Evolutionary conservation across 1,140 invertebrate genomes (phyloP), one percentile per base, ranked within the genome.

Genomic region (Drosophila busckii): DNA sequence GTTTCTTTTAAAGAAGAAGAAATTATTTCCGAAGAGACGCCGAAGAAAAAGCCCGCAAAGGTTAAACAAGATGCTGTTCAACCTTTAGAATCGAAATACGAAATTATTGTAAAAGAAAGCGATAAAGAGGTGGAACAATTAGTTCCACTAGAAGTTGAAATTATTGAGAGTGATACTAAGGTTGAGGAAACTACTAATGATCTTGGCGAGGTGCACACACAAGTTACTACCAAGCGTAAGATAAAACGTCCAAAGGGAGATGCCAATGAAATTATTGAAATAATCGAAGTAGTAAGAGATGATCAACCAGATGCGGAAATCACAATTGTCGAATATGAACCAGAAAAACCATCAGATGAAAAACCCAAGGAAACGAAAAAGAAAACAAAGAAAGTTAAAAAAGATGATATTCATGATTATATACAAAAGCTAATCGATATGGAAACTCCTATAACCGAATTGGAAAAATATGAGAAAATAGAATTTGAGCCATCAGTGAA

Each of bases 191-290:
- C 54, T 3, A 67, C 42, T 5, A 82, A 84, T 15, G 58, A 58
- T 34, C 61, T 86, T 38, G 82, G 86, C 16, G 54, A 85, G 53
- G 26, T 68, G 10, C 87, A 87, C 45, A 88, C 87, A 49, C 73
- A 87, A 31, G 73, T 84, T 32, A 88, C 87, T 31, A 89, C 87
- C 8, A 89, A 88, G 40, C 76, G 78, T 7, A 87, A 86, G 22
- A 75, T 88, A 8, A 87, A 86, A 42, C 87, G 78, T 42, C 76
- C 86, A 6, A 70, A 82, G 20, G 86, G 84, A 12, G 67, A 76
- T 9, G 76, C 82, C 35, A 69, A 87, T 53, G 56, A 88, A 54
- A 64, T 82, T 15, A 86, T 87, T 13, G 88, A 88, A 71, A 88
- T 88, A 23, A 78, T 85, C 12, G 87, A 86, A 32, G 70, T 87